phyloP scores from a whole-genome alignment of 2,113 vertebrate species.

The Mustela lutreola region DNA sequence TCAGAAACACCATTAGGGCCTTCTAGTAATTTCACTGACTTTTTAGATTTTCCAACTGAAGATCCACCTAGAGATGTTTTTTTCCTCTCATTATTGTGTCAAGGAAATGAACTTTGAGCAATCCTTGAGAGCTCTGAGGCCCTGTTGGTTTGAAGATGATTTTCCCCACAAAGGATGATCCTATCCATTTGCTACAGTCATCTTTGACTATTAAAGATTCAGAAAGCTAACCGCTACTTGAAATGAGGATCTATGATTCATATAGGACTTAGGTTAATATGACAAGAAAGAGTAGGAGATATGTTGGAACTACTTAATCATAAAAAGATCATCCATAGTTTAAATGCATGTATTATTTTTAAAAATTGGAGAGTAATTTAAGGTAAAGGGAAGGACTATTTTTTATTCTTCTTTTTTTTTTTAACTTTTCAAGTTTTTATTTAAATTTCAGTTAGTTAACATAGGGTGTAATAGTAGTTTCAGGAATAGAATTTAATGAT shows the following conservation, averaged over 20 bases:
- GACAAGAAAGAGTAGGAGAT: neutral
- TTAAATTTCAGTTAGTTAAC: neutral
- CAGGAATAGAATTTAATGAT: neutral
- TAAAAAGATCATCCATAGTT: slow-evolving; percentile 2
- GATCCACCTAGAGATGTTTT: neutral
- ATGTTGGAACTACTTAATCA: neutral
- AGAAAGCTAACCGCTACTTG: slow-evolving; percentile 24
- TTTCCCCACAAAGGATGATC: neutral
- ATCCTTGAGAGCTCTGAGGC: neutral
- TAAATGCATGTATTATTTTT: neutral
- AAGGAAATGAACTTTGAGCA: neutral
- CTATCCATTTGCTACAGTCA: neutral
- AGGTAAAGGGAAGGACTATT: neutral
- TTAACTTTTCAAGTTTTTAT: neutral
- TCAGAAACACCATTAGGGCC: slow-evolving; percentile 51
- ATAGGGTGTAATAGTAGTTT: neutral
- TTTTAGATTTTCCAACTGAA: slow-evolving; percentile 59
- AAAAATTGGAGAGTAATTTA: slow-evolving; percentile 8
- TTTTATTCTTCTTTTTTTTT: neutral
- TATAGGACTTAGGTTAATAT: neutral
- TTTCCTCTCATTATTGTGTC: neutral
- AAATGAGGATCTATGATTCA: slow-evolving; percentile 23
- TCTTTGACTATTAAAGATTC: slow-evolving; percentile 37
- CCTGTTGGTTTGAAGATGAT: neutral
- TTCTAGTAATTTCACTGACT: slow-evolving; percentile 60